These are phyloP conservation scores for Drosophila kambysellisi DNA, from an alignment of 2,888 invertebrate genomes.

Conservation along the genomic window DNA sequence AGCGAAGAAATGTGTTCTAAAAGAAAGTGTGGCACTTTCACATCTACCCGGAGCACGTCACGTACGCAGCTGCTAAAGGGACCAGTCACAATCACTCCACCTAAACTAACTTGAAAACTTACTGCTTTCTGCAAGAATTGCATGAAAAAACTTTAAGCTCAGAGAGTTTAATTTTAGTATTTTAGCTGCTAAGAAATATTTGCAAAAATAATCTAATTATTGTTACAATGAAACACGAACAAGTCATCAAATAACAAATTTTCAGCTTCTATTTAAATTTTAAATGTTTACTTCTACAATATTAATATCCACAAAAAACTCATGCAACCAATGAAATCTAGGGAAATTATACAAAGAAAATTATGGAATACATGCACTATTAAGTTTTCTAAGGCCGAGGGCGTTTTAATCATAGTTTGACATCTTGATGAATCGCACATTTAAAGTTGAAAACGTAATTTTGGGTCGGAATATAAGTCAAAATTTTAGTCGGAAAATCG, in stretches of 20 bases:
- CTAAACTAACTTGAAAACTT: not conserved
- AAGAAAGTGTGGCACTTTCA: slow-evolving; percentile 16
- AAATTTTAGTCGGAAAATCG: too few species aligned
- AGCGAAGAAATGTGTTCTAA: not conserved
- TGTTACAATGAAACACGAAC: not conserved
- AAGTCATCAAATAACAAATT: not conserved
- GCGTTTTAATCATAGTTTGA: too few species aligned
- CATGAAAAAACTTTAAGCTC: not conserved
- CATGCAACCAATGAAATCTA: too few species aligned
- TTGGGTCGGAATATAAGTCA: too few species aligned
- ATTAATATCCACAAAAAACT: too few species aligned
- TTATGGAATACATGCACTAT: too few species aligned
- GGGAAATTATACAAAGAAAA: too few species aligned
- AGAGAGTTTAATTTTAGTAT: not conserved
- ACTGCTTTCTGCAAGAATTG: not conserved
- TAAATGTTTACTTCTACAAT: too few species aligned
- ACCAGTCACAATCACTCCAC: not conserved
- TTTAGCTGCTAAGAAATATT: not conserved
- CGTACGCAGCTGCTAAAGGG: slow-evolving; percentile 26
- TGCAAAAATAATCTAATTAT: not conserved
- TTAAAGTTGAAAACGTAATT: too few species aligned
- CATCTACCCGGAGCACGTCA: slow-evolving; percentile 14
- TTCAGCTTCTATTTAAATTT: not conserved
- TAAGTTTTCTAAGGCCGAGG: too few species aligned
- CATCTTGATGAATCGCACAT: too few species aligned